Percentiles rank a stretch among this genome's conserved stretches.
Evolutionary conservation across 2,888 invertebrate genomes (phyloP).

Genomic region (Nebria brevicollis): DNA sequence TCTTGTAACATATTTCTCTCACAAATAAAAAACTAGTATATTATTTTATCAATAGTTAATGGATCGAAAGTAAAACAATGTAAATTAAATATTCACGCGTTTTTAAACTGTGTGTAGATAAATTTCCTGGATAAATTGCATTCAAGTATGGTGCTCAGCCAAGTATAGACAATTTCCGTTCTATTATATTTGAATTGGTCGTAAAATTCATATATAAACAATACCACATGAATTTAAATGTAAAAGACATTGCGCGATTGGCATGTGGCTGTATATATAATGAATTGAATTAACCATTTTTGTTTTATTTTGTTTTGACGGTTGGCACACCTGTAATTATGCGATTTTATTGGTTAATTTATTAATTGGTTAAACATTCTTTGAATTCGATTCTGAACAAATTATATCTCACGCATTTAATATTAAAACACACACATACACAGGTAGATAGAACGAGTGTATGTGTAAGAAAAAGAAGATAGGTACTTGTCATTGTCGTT

Average conservation of each 20-base stretch:
- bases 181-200: neutral
- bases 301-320: neutral
- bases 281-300: neutral
- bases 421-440: too few relatives aligned
- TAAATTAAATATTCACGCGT: neutral
- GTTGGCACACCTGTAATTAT: neutral
- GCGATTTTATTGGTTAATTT: neutral
- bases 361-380: neutral
- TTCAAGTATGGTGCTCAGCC: neutral
- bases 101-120: neutral
- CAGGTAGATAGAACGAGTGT: too few relatives aligned
- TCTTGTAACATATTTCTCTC: neutral
- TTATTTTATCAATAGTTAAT: neutral
- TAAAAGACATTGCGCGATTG: neutral
- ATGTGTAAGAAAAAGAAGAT: too few relatives aligned
- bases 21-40: neutral
- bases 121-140: neutral
- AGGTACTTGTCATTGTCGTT: neutral
- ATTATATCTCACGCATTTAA: too few relatives aligned
- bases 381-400: neutral
- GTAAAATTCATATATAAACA: slow-evolving; percentile 1
- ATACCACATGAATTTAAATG: neutral
- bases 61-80: neutral
- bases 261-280: neutral
- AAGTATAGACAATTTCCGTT: neutral